phyloP scores from a whole-genome alignment of 2,888 invertebrate species.

The Sesamia inferens region DNA sequence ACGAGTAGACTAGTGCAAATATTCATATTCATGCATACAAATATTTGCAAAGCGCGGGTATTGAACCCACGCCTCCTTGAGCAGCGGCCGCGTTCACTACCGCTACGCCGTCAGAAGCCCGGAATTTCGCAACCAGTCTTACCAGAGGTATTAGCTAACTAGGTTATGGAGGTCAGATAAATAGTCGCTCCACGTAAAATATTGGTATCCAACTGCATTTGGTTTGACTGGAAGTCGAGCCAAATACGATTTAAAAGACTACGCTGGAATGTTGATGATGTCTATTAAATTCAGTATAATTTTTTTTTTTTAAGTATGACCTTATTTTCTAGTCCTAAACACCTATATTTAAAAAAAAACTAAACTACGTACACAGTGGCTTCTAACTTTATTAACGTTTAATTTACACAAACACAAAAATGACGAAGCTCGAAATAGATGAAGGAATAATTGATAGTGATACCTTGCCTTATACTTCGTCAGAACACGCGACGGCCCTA shows the following conservation, averaged over 20 bases:
- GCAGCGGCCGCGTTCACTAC: too few species aligned
- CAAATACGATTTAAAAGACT: background rate
- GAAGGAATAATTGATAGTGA: slow-evolving; percentile 77
- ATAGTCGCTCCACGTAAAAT: background rate
- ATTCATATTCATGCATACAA: too few species aligned
- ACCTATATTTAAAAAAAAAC: slow-evolving; percentile 7
- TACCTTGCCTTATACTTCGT: slow-evolving; percentile 68
- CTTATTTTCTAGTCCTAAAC: slow-evolving; percentile 3
- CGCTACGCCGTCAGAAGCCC: background rate
- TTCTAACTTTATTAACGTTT: slow-evolving; percentile 26
- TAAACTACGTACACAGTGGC: background rate
- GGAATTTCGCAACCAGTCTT: background rate
- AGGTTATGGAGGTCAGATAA: background rate
- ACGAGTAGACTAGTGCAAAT: too few species aligned
- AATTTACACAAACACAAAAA: slow-evolving; percentile 57
- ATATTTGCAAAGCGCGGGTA: too few species aligned
- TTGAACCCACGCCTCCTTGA: too few species aligned
- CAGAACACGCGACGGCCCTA: slow-evolving; percentile 66
- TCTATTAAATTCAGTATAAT: background rate
- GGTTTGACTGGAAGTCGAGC: background rate
- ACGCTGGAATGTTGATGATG: background rate
- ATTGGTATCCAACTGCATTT: background rate
- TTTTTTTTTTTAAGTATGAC: background rate
- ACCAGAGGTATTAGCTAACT: background rate
- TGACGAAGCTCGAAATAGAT: slow-evolving; percentile 64